Evolutionary conservation across 2,888 invertebrate genomes (phyloP), one percentile per base, ranked within the genome.

Genomic region (Panzeria rudis): DNA sequence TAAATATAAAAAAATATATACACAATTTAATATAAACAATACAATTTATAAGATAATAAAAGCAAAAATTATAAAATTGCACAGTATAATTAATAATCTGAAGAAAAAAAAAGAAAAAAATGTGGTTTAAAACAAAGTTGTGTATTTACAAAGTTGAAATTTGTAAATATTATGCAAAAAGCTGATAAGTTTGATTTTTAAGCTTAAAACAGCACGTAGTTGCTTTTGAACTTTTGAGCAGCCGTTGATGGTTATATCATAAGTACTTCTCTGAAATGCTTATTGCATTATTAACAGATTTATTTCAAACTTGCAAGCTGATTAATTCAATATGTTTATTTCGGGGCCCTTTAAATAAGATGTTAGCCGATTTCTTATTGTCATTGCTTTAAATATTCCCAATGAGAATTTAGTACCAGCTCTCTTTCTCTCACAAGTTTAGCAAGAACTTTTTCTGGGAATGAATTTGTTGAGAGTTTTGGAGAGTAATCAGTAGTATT

Each of bases 1-100:
- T 62, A 81, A 17, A 75, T 29, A 85, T 73, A 86, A 82, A 77
- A 86, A 87, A 86, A 86, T 78, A 84, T 86, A 83, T 41, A 54
- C 64, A 73, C 32, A 69, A 69, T 56, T 66, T 50, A 62, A 71
- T 20, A 50, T 50, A 44, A 56, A 41, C n/a, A 75, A 38, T 29
- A 62, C 29, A 64, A 64, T 52, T 56, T 72, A 35, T 80, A 73
- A 71, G 66, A 76, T 78, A 47, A 61, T 73, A 85, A 86, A 81
- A 54, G 52, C 64, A 73, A 85, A 83, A 44, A 44, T 44, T 25
- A 64, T 47, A 86, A 87, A 84, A 76, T 50, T 81, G 68, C 80
- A 81, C 80, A 75, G n/a, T 61, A 69, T 61, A 68, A 80, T 54
- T 44, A 56, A 71, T 44, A 62, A 44, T 59, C 38, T 66, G n/a